Conservation (phyloP, 2,797 vertebrate species). For the Xenentodon cancila region DNA sequence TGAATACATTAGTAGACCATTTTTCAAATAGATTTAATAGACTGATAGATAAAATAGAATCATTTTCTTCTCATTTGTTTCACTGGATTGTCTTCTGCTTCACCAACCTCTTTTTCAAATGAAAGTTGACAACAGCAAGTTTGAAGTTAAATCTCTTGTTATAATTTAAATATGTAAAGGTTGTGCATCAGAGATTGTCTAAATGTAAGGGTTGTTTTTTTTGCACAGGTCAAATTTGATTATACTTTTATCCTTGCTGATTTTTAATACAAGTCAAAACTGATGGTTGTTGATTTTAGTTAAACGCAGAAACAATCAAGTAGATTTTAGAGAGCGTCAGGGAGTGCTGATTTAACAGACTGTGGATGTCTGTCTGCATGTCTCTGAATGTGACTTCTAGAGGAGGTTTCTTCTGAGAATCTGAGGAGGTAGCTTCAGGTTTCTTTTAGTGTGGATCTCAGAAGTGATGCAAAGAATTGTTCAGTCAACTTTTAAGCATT, state of each 20-base stretch:
- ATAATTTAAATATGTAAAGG: too few relatives aligned
- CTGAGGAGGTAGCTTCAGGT: slow-evolving; percentile 21
- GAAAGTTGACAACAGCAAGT: too few relatives aligned
- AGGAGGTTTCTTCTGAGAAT: slow-evolving; percentile 27
- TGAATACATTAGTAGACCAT: too few relatives aligned
- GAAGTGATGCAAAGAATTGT: slow-evolving; percentile 61
- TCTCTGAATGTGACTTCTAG: slow-evolving; percentile 29
- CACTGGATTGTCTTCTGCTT: too few relatives aligned
- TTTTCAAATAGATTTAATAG: too few relatives aligned
- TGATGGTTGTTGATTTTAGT: neutral
- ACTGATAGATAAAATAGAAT: too few relatives aligned
- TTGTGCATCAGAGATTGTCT: too few relatives aligned
- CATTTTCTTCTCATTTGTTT: too few relatives aligned
- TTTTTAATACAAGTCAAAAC: neutral
- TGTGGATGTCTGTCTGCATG: neutral
- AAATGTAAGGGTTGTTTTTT: too few relatives aligned
- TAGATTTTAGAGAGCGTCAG: neutral
- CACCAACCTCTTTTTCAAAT: too few relatives aligned
- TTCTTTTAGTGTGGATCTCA: slow-evolving; percentile 49
- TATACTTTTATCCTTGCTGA: neutral
- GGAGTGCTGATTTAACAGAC: slow-evolving; percentile 6
- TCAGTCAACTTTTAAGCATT: slow-evolving; percentile 77
- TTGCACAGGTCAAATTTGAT: too few relatives aligned
- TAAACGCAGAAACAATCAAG: neutral
- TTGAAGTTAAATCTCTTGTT: too few relatives aligned